Conservation (phyloP, 1,140 invertebrate species). For the Diachasma alloeum region DNA sequence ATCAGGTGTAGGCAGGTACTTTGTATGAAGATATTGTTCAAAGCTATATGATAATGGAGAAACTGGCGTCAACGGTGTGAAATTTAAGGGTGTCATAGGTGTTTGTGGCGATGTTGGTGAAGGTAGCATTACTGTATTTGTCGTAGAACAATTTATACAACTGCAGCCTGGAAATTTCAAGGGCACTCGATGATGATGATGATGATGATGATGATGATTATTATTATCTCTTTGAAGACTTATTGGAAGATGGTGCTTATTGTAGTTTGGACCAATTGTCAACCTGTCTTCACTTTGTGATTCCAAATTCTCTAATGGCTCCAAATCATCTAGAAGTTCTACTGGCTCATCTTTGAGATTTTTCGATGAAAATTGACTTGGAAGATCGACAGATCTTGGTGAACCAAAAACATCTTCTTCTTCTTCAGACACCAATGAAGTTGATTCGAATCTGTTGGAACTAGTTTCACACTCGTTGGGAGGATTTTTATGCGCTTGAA, state of each 20-base stretch:
- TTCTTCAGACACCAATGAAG: slow-evolving; percentile 51
- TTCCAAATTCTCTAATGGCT: slow-evolving; percentile 17
- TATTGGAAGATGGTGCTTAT: slow-evolving; percentile 26
- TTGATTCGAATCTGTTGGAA: slow-evolving; percentile 57
- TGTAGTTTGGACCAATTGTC: slow-evolving; percentile 24
- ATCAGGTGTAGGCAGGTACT: slow-evolving; percentile 74
- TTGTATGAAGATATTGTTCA: slow-evolving; percentile 76
- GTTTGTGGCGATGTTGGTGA: slow-evolving; percentile 63
- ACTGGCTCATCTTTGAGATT: slow-evolving; percentile 47
- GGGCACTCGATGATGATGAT: slow-evolving; percentile 26
- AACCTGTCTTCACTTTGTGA: slow-evolving; percentile 37
- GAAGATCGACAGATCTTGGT: slow-evolving; percentile 47
- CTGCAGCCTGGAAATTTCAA: slow-evolving; percentile 44
- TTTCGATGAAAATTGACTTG: slow-evolving; percentile 33
- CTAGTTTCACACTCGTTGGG: slow-evolving; percentile 48
- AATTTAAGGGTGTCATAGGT: slow-evolving; percentile 68
- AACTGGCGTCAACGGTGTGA: slow-evolving; percentile 63
- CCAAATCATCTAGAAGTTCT: slow-evolving; percentile 28
- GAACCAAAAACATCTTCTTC: slow-evolving; percentile 58
- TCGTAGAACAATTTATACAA: slow-evolving; percentile 53
- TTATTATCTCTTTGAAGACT: slow-evolving; percentile 38
- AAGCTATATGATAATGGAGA: slow-evolving; percentile 70
- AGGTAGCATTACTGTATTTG: slow-evolving; percentile 49
- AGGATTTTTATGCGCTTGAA: slow-evolving; percentile 65
- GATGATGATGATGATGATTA: slow-evolving; percentile 36